Base-by-base conservation (phyloP, 2,888 invertebrate genomes). In the Cordilura impudica region DNA sequence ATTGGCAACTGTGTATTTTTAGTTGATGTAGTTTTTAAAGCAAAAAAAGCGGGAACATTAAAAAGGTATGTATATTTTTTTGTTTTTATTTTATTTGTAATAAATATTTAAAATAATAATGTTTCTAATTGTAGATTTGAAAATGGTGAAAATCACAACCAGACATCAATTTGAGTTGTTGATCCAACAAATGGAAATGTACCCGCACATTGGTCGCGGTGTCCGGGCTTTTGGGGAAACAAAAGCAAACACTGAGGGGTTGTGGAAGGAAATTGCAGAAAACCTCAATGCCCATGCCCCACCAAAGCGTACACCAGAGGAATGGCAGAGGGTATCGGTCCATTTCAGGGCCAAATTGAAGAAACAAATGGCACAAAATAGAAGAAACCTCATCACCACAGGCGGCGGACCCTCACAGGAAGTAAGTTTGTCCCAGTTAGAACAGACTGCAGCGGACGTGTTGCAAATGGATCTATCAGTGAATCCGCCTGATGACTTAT, bases 331-430 rank as follows among this genome's bases (percentile, higher is more conserved):
- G 16, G 47, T 47, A 4, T 63, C 16, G 49, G 26, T 63, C 10
- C 49, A 63, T 49, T 63, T n/a, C n/a, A 43, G 47, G 14, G 63
- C 63, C 1, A 63, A 63, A 51, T 14, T 51, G 23, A 63, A 60
- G 12, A 39, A 60, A 23, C 10, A 60, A 43, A 39, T 60, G 31
- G 23, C 43, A 14, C 23, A 60, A 47, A 63, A 63, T 19, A 51
- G 29, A 63, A 60, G 4, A 56, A 56, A 35, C 12, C 18, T 18
- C 5, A 6, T 18, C 18, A 35, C 29, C 18, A 56, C 56, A 14
- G 56, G 16, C 16, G 45, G 45, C 14, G 45, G 16, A 7, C 45
- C 18, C 3, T 39, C 39, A 14, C n/a, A 45, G 16, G 45, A 45
- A 45, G 2, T 45, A 45, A 14, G 16, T 16, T 16, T 45, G 14